phyloP scores from a whole-genome alignment of 2,888 invertebrate genomes.

The Magallana nippona region DNA sequence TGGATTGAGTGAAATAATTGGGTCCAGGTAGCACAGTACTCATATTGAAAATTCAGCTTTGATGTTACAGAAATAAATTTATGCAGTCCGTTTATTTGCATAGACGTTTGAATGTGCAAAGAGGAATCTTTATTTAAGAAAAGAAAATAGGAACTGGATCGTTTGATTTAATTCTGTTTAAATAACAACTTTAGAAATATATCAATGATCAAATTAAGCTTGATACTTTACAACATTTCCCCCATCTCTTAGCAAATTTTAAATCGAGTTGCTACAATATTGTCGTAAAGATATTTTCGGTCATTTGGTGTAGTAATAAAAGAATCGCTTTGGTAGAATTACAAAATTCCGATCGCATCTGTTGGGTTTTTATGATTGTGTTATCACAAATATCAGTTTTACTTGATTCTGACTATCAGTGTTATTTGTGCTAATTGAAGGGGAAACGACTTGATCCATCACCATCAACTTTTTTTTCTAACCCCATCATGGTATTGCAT shows the following conservation, averaged over 20 bases:
- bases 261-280: too few species aligned
- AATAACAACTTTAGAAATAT: too few species aligned
- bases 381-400: conserved; percentile 3
- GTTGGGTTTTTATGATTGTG: background rate
- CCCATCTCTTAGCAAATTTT: too few species aligned
- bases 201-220: too few species aligned
- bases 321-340: conserved; percentile 20
- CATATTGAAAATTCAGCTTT: background rate
- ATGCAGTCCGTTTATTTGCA: background rate
- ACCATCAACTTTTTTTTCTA: background rate
- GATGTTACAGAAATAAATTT: background rate
- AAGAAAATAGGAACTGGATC: background rate
- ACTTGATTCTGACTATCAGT: background rate
- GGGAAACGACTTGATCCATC: background rate
- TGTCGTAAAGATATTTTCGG: background rate
- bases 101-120: background rate
- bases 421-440: conserved; percentile 20
- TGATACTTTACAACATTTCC: too few species aligned
- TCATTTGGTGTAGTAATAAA: conserved; percentile 4
- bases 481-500: background rate
- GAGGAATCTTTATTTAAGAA: background rate
- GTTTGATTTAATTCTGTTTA: too few species aligned
- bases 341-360: conserved; percentile 16
- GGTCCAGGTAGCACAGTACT: background rate
- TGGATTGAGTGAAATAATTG: background rate